Base-by-base conservation (phyloP, 2,113 vertebrate genomes). In the Daboia siamensis region DNA sequence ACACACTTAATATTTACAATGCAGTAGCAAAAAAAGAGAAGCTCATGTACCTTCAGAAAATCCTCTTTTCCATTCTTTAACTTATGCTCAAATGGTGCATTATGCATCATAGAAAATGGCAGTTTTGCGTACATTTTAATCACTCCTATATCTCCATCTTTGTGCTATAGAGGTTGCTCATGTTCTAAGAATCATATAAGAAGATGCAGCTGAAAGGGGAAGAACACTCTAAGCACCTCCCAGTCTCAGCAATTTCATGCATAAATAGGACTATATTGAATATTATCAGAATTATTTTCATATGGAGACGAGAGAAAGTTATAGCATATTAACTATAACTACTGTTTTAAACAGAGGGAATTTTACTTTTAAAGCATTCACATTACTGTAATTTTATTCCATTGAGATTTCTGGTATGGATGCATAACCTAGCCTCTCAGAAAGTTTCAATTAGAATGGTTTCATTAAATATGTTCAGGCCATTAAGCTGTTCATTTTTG, bases 401-500 rank as follows among this genome's bases (percentile, higher is more conserved):
- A 86, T 51, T 89, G 87, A 51, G 55, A 17, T 33, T 56, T 12
- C 55, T 51, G 51, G 46, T 54, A n/a, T 84, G 39, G 80, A 64
- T 24, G 17, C 15, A 48, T 9, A 44, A 17, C 26, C n/a, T 86
- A 85, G 46, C 21, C 15, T 88, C 59, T 61, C 86, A 64, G 91
- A 93, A 94, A 95, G 46, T 93, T 89, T 12, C 90, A 96, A 93
- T 92, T 93, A 96, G 94, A 95, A 12, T 85, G 0, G 86, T 96
- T 95, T 89, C 90, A 92, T 94, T 96, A 94, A 95, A 94, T 13
- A 91, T 84, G 26, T 93, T 90, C 91, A 96, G 11, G 5, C 93
- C 90, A 94, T 96, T 97, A 96, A 94, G 59, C 93, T 94, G 88
- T 96, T 96, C 90, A 93, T 93, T 91, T 96, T 95, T 95, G 87